Evolutionary conservation across 1,140 invertebrate species (phyloP).

Genomic region (Scaptodrosophila lebanonensis): DNA sequence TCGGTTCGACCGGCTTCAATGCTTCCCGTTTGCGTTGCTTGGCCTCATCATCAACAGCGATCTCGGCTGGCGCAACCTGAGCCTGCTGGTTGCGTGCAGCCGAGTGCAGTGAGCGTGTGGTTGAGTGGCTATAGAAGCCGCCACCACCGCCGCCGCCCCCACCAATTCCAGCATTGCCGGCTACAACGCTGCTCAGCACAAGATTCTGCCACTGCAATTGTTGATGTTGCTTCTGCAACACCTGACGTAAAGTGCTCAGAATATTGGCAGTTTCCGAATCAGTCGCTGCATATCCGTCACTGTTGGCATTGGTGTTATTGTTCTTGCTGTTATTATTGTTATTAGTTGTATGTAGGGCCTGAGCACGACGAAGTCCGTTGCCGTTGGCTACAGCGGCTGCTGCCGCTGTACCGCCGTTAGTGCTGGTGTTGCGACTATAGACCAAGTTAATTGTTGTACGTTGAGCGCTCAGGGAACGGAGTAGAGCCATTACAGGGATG

Average conservation of each 20-base stretch:
- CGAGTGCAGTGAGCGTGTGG: conserved; percentile 9
- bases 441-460: conserved; percentile 66
- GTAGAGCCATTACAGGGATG: conserved; percentile 73
- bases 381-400: conserved; percentile 14
- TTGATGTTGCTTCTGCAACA: background rate
- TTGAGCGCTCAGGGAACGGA: conserved; percentile 69
- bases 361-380: conserved; percentile 16
- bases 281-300: background rate
- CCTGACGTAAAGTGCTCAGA: background rate
- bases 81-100: conserved; percentile 7
- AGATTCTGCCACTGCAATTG: background rate
- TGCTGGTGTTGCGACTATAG: conserved; percentile 43
- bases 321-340: background rate
- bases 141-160: background rate
- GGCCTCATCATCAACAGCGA: background rate
- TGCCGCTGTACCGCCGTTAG: conserved; percentile 20
- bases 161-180: too few relatives aligned
- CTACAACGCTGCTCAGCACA: background rate
- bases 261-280: background rate
- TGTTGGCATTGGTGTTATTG: background rate
- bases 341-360: background rate
- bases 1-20: conserved; percentile 4
- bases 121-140: background rate
- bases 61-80: conserved; percentile 6
- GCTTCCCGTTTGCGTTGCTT: background rate